phyloP scores from a whole-genome alignment of 23 tunicate species.

The Aplidium turbinatum region DNA sequence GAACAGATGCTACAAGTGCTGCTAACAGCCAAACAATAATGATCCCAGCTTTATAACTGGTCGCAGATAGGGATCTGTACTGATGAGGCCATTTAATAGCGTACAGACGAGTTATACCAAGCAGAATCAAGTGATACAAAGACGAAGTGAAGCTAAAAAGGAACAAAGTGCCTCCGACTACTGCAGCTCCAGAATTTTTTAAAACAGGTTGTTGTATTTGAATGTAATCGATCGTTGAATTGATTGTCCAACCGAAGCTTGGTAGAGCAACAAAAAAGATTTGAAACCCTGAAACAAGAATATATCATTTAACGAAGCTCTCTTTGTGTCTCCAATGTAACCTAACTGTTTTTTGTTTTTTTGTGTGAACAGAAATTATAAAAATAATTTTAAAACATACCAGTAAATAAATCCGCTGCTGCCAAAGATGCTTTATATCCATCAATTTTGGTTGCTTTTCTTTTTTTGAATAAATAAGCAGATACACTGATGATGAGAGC shows the following conservation, averaged over 20 bases:
- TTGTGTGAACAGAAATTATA: too few relatives aligned
- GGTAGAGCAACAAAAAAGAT: neutral
- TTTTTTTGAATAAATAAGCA: too few relatives aligned
- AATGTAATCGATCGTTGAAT: neutral
- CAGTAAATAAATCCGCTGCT: too few relatives aligned
- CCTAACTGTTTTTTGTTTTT: too few relatives aligned
- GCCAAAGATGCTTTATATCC: too few relatives aligned
- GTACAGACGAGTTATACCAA: neutral
- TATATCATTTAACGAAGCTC: too few relatives aligned
- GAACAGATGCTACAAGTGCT: neutral
- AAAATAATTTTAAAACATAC: neutral
- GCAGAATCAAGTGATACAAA: neutral
- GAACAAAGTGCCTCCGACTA: neutral
- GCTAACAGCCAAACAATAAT: slow-evolving; percentile 2
- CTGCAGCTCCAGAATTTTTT: neutral
- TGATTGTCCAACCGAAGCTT: neutral
- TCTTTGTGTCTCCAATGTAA: too few relatives aligned
- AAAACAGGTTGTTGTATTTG: neutral
- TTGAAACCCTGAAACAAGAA: slow-evolving; percentile 3
- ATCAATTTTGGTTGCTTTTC: neutral
- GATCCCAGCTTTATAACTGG: neutral
- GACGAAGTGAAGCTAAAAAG: neutral
- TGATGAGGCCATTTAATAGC: neutral
- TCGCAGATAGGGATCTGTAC: neutral
- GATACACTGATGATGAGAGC: too few relatives aligned